Conservation (phyloP, 2,113 vertebrate genomes). For the Pomatorhinus ruficollis region DNA sequence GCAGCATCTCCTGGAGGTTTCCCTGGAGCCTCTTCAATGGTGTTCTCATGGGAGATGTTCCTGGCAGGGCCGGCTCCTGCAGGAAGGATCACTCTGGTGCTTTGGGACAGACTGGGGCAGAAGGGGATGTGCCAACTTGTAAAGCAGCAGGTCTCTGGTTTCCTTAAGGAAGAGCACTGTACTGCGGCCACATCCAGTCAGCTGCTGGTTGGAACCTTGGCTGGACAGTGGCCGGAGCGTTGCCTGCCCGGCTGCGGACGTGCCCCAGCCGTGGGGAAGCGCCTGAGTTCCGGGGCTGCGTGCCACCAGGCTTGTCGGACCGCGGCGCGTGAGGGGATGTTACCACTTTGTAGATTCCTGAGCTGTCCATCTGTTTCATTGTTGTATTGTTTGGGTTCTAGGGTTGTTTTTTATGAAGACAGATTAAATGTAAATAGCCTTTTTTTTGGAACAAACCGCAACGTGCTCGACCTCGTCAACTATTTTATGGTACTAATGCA, state of each 20-base stretch:
- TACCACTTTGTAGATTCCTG: constrained; percentile 26
- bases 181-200: not conserved
- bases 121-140: not conserved
- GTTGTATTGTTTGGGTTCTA: constrained; percentile 57
- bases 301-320: not conserved
- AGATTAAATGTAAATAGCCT: constrained; percentile 65
- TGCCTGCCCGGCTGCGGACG: accelerated
- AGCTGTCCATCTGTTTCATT: constrained; percentile 58
- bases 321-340: accelerated
- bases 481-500: constrained; percentile 74
- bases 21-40: not conserved
- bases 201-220: not conserved
- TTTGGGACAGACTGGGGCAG: not conserved
- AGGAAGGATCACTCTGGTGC: not conserved
- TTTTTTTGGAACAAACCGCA: constrained; percentile 58
- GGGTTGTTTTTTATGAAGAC: constrained; percentile 42
- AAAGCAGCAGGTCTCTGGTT: not conserved
- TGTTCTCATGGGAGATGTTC: not conserved
- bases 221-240: accelerated
- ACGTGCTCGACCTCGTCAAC: constrained; percentile 60
- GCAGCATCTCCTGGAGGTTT: not conserved
- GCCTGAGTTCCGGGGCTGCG: accelerated
- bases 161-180: not conserved
- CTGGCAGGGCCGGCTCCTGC: not conserved
- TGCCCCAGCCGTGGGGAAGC: accelerated